Evolutionary conservation across 23 tunicate genomes (phyloP), one percentile per base, ranked within the genome.

Genomic region (Trididemnum miniatum): DNA sequence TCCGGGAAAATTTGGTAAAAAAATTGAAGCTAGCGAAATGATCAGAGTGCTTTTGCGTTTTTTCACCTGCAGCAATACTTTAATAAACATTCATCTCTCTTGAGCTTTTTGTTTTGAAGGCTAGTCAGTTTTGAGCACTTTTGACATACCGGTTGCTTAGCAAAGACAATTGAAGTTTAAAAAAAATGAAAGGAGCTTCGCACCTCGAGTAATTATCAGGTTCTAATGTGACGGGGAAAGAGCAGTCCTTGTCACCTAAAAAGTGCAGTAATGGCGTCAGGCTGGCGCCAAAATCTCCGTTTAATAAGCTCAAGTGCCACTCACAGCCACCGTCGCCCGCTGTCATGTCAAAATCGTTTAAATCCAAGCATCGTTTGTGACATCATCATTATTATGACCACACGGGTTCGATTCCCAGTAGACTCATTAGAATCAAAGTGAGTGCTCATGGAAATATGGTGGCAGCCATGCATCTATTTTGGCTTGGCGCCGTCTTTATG

Each of bases 301-400:
- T 85, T 85, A 79, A 86, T 86, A 63, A 71, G 35, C 77, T 79
- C 39, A 71, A 86, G 84, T 7, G 90, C 80, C 72, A 78, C 80
- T 85, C 89, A 67, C 7, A 31, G 18, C 9, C 75, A 67, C 75
- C 37, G n/a, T 33, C 75, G 75, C 38, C 37, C 75, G 38, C 75
- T 67, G 75, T 67, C 75, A 33, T 32, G 75, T 67, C 75, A 67
- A 37, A 31, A 2, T 39, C 29, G 59, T n/a, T 39, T 40, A 38
- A 38, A 38, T 73, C 31, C 37, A 73, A 38, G 59, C 57, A 27
- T 29, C 29, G 2, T 39, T 38, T 38, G 28, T 73, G 79, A 38
- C 67, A 24, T 62, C 67, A 62, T 62, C 28, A 62, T 26, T 20
- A 62, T 12, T 62, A 22, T 62, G 75, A 33, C 75, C 38, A 67